phyloP scores from a whole-genome alignment of 2,888 invertebrate species.

The Tigriopus californicus region DNA sequence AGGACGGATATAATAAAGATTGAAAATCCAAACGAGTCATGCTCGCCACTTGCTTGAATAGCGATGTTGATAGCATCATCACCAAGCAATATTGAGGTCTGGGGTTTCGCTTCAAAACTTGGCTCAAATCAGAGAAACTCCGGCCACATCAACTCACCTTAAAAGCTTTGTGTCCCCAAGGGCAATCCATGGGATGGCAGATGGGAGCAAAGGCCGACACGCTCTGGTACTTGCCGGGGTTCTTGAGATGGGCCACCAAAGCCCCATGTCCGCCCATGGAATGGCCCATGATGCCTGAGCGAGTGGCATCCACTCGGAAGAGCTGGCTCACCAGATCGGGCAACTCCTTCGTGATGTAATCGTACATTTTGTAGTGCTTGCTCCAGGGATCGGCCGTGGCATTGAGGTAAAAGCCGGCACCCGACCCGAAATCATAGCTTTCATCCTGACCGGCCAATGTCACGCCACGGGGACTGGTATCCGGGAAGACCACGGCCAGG shows the following conservation, averaged over 20 bases:
- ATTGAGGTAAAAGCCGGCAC: constrained; percentile 89
- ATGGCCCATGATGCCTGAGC: constrained; percentile 27
- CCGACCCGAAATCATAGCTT: constrained; percentile 79
- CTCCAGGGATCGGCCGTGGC: constrained; percentile 81
- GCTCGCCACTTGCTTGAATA: too few relatives aligned
- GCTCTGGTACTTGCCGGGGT: constrained; percentile 60
- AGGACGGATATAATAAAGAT: too few relatives aligned
- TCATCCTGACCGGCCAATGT: constrained; percentile 80
- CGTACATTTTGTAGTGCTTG: constrained; percentile 80
- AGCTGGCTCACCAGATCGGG: constrained; percentile 50
- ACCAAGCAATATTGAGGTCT: too few relatives aligned
- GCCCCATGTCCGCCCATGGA: constrained; percentile 98
- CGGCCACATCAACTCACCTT: constrained; percentile 26
- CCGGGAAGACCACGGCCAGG: constrained; percentile 74
- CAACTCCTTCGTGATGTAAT: constrained; percentile 75
- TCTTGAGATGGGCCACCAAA: constrained; percentile 66
- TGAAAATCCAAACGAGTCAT: too few relatives aligned
- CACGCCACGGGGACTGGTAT: constrained; percentile 81
- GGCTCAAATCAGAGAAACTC: background rate
- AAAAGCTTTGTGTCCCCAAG: constrained; percentile 75
- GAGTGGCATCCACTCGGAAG: constrained; percentile 39
- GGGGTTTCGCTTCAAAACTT: background rate
- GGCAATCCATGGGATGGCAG: constrained; percentile 59
- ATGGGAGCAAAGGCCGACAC: constrained; percentile 93
- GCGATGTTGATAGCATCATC: too few relatives aligned